These are phyloP conservation scores for Heliconius charithonia DNA, from an alignment of 2,888 invertebrate species.

Conservation along the genomic window DNA sequence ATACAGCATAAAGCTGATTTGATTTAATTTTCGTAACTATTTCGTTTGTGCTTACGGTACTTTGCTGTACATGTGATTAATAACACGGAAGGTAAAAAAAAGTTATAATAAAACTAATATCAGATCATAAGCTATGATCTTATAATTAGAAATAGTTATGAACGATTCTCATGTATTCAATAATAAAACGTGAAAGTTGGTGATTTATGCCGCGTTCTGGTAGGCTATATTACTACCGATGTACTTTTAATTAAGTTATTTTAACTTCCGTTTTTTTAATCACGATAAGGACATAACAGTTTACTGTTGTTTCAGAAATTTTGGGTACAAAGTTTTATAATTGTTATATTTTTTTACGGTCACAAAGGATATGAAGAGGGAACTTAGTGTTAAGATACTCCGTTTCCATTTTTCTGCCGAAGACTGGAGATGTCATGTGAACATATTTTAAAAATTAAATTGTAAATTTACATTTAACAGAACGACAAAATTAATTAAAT, in stretches of 20 bases:
- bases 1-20: too few relatives aligned
- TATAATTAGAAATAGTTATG: constrained; percentile 30
- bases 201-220: constrained; percentile 34
- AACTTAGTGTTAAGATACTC: too few relatives aligned
- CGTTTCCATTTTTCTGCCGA: too few relatives aligned
- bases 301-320: not conserved
- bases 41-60: not conserved
- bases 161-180: constrained; percentile 28
- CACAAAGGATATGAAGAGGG: too few relatives aligned
- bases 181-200: constrained; percentile 37
- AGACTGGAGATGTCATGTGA: too few relatives aligned
- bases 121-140: constrained; percentile 22
- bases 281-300: not conserved
- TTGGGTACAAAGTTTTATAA: not conserved
- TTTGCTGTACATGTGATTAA: constrained; percentile 7
- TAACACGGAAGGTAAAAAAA: constrained; percentile 14
- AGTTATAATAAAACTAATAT: constrained; percentile 11
- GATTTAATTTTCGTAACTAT: not conserved
- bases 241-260: constrained; percentile 7
- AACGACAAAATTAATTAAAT: constrained; percentile 6
- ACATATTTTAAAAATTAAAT: constrained; percentile 12
- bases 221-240: constrained; percentile 11
- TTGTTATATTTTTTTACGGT: not conserved
- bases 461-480: constrained; percentile 5
- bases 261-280: constrained; percentile 6